These are phyloP conservation scores for Cheilosia impressa DNA, from an alignment of 2,888 invertebrate species.

Conservation along the genomic window DNA sequence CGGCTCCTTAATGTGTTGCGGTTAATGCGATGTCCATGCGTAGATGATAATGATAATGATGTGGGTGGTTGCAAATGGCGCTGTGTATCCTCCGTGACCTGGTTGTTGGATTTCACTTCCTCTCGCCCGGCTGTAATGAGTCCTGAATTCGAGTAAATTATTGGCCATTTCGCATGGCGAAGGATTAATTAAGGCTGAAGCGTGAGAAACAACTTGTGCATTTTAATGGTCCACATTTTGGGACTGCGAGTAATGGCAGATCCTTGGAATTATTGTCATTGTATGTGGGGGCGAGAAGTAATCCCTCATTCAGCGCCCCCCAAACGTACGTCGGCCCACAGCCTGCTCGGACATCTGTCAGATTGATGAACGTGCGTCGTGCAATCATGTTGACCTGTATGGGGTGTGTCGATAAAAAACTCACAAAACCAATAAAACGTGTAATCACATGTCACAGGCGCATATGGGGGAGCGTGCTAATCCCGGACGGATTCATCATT, in stretches of 20 bases:
- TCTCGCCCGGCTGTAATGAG: slow-evolving; percentile 58
- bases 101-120: slow-evolving; percentile 66
- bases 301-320: slow-evolving; percentile 5
- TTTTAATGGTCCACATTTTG: slow-evolving; percentile 78
- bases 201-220: slow-evolving; percentile 78
- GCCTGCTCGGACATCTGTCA: slow-evolving; percentile 43
- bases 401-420: slow-evolving; percentile 32
- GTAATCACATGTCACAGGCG: slow-evolving; percentile 76
- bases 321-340: neutral
- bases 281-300: slow-evolving; percentile 37
- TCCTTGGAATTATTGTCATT: slow-evolving; percentile 67
- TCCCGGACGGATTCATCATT: slow-evolving; percentile 76
- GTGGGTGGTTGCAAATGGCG: slow-evolving; percentile 51
- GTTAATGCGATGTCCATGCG: slow-evolving; percentile 73
- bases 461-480: slow-evolving; percentile 63
- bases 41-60: slow-evolving; percentile 74
- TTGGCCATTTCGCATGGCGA: slow-evolving; percentile 76
- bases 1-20: slow-evolving; percentile 68
- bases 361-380: slow-evolving; percentile 59
- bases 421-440: slow-evolving; percentile 75
- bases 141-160: slow-evolving; percentile 76
- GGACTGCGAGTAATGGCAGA: slow-evolving; percentile 7
- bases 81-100: slow-evolving; percentile 70
- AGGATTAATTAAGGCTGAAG: slow-evolving; percentile 79
- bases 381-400: slow-evolving; percentile 46